phyloP scores from a whole-genome alignment of 1,140 invertebrate species.

The Nymphalis io region DNA sequence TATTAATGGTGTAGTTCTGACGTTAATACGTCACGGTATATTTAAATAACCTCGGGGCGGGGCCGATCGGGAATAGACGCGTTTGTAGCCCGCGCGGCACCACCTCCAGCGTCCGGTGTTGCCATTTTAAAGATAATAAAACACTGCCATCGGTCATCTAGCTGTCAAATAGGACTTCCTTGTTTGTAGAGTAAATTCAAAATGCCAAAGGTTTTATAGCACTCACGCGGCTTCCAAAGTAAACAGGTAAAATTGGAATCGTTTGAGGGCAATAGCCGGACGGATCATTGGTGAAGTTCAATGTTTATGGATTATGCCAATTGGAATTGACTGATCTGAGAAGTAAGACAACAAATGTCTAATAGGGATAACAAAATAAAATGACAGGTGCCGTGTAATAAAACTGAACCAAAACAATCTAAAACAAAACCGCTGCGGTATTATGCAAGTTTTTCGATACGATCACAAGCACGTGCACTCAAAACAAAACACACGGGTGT shows the following conservation, averaged over 20 bases:
- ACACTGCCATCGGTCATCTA: constrained; percentile 24
- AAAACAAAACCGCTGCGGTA: not conserved
- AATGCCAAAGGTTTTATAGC: constrained; percentile 30
- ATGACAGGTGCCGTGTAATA: not conserved
- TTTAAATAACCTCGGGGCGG: constrained; percentile 70
- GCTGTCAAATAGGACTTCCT: constrained; percentile 24
- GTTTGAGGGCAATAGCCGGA: constrained; percentile 54
- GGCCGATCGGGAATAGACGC: constrained; percentile 51
- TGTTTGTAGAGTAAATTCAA: constrained; percentile 17
- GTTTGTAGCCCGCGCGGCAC: constrained; percentile 61
- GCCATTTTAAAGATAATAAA: constrained; percentile 49
- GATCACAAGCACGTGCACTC: constrained; percentile 46
- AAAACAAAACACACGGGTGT: constrained; percentile 41
- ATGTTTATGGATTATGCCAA: constrained; percentile 25
- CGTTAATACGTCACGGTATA: constrained; percentile 59
- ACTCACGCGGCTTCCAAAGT: constrained; percentile 46
- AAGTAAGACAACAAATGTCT: not conserved
- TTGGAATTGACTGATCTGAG: not conserved
- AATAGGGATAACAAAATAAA: not conserved
- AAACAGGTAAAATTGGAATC: constrained; percentile 55
- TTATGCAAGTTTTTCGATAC: constrained; percentile 17
- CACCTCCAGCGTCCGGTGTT: constrained; percentile 46
- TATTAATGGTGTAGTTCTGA: constrained; percentile 49
- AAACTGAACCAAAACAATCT: not conserved
- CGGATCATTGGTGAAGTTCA: constrained; percentile 25